A percentile compares a stretch with the other conserved stretches of the same genome.
phyloP scores from a whole-genome alignment of 2,888 invertebrate genomes.

The Erannis defoliaria region DNA sequence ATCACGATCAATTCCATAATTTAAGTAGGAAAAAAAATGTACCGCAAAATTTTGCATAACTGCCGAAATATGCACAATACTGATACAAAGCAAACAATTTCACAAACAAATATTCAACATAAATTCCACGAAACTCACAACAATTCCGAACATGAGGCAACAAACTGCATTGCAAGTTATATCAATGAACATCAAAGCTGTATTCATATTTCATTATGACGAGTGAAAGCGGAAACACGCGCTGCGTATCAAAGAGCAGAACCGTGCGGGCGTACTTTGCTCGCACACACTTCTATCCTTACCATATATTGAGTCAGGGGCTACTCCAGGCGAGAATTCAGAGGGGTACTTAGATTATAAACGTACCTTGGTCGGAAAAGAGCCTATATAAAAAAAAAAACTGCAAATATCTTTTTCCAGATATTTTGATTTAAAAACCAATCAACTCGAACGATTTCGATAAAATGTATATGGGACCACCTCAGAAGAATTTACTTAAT shows the following conservation, averaged over 20 bases:
- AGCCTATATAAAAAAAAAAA: no score
- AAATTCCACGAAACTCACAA: conserved; percentile 7
- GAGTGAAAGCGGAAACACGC: conserved; percentile 44
- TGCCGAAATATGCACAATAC: not conserved
- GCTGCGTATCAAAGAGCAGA: conserved; percentile 42
- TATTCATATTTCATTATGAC: conserved; percentile 44
- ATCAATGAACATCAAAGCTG: conserved; percentile 42
- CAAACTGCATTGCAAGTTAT: conserved; percentile 33
- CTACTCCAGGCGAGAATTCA: not conserved
- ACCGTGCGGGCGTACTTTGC: conserved; percentile 14
- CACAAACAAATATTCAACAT: conserved; percentile 14
- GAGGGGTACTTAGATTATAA: not conserved
- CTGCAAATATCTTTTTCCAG: not conserved
- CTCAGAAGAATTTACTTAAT: no score
- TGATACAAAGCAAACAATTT: not conserved
- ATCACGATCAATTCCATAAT: no score
- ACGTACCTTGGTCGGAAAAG: no score
- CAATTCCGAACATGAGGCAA: conserved; percentile 17
- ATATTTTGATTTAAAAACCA: no score
- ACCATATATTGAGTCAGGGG: conserved; percentile 10
- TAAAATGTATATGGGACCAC: no score
- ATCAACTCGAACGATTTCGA: no score
- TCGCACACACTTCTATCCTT: conserved; percentile 19
- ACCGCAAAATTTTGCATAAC: not conserved
- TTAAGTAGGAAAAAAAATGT: no score